Percentiles rank a stretch among this genome's conserved stretches.
These are phyloP conservation scores for Corydoras maculifer DNA, from an alignment of 2,113 vertebrate species.

Conservation along the genomic window DNA sequence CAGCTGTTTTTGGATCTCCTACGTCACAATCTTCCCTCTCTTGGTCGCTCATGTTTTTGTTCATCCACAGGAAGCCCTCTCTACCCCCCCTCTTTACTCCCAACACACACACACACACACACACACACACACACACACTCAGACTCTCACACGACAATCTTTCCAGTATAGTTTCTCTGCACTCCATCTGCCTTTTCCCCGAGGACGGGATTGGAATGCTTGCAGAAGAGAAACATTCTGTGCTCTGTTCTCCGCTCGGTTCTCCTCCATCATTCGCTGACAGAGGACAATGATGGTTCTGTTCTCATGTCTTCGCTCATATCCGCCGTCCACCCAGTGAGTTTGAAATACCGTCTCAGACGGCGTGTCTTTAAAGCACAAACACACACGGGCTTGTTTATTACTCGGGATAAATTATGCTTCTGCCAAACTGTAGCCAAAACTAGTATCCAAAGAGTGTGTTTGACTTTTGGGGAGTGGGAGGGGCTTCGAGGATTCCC, in stretches of 20 bases:
- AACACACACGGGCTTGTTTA: too few species aligned
- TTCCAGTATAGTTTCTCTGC: conserved; percentile 12
- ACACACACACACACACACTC: conserved; percentile 21
- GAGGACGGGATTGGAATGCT: background rate
- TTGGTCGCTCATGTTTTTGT: conserved; percentile 22
- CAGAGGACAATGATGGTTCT: conserved; percentile 33
- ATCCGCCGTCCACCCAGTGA: conserved; percentile 13
- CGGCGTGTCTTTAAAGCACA: background rate
- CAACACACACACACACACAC: conserved; percentile 15
- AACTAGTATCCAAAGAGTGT: too few species aligned
- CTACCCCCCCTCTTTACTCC: background rate
- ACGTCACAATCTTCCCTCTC: conserved; percentile 37
- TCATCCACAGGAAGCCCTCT: conserved; percentile 15
- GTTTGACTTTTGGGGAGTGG: too few species aligned
- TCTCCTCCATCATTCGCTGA: conserved; percentile 14
- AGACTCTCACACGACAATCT: conserved; percentile 11
- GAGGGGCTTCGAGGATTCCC: too few species aligned
- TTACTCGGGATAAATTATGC: too few species aligned
- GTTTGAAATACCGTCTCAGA: background rate
- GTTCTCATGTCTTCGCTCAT: conserved; percentile 20
- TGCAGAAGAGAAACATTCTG: conserved; percentile 22
- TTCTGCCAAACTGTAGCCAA: too few species aligned
- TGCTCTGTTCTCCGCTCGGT: conserved; percentile 16
- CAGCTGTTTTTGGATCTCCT: conserved; percentile 44
- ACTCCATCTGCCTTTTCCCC: background rate